Base-by-base conservation (phyloP, 2,113 vertebrate genomes). In the Ploceus nigricollis region DNA sequence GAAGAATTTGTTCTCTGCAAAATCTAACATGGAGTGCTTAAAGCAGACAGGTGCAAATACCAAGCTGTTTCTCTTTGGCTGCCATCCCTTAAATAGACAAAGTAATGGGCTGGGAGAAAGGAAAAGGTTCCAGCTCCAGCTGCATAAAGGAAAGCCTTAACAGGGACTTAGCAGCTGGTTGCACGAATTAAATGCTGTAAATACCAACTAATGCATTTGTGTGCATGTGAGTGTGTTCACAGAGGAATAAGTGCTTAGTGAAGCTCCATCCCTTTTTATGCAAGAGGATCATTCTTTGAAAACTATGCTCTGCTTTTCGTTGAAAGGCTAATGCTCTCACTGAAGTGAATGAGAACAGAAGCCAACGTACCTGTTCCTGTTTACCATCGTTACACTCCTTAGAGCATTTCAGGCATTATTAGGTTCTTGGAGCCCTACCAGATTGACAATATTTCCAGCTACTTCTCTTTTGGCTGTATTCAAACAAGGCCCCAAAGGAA, bases 1-100 rank as follows among this genome's bases (percentile, higher is more conserved):
- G 61, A 96, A 88, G 76, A 86, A 65, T 89, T 95, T 93, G 45
- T 61, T 94, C 83, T 68, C 65, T 56, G 51, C 22, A 30, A 77
- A 94, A 89, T 95, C 87, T 92, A 95, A 81, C 65, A 33, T 19
- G n/a, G 70, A 90, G 30, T 57, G 88, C 82, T 97, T 86, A 84
- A 95, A 96, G 95, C 94, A 97, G 96, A 96, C 97, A 98, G 97
- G 98, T 98, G 98, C 96, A 97, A 96, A 97, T 92, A 96, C 89
- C 95, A 97, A 96, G 89, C 97, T 96, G 94, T 91, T 98, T 97
- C 93, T 92, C 93, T 96, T 89, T 97, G 97, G 96, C 93, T 96
- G 85, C 96, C 64, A 37, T 90, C 92, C 96, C 95, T 98, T 96
- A 96, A 96, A 94, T 30, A 82, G 82, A 64, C 51, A 73, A 87